A percentile compares a stretch with the other conserved stretches of the same genome.
These are phyloP conservation scores for Hippocampus barbouri DNA, from an alignment of 2,113 vertebrate species.

Conservation along the genomic window DNA sequence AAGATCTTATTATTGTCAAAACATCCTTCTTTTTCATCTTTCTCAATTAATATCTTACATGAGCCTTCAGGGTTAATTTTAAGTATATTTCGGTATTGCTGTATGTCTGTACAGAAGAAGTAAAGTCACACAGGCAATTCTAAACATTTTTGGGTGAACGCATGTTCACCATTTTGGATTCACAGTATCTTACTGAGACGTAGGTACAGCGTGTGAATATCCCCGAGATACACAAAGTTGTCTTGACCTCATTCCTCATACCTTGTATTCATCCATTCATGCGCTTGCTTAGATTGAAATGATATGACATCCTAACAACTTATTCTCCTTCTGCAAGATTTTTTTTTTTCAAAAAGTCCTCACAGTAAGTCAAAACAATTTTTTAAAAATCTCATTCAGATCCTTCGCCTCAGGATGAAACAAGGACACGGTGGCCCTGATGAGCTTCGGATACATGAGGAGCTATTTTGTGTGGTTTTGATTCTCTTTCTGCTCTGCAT, in stretches of 20 bases:
- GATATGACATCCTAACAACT: not conserved
- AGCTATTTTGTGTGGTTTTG: constrained; percentile 6
- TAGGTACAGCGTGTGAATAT: too few relatives aligned
- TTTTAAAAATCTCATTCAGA: constrained; percentile 6
- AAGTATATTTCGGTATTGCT: too few relatives aligned
- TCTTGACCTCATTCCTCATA: not conserved
- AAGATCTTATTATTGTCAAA: too few relatives aligned
- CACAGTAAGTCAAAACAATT: not conserved
- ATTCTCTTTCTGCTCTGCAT: not conserved
- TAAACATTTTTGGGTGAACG: too few relatives aligned
- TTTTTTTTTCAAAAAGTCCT: not conserved
- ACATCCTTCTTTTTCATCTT: too few relatives aligned
- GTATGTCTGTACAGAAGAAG: too few relatives aligned
- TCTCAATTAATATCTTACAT: too few relatives aligned
- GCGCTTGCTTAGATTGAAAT: not conserved
- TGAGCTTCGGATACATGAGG: not conserved
- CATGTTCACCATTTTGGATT: too few relatives aligned
- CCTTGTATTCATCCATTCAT: not conserved
- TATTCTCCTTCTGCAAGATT: not conserved
- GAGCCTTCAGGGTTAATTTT: too few relatives aligned
- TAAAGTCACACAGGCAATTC: too few relatives aligned
- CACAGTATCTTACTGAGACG: too few relatives aligned
- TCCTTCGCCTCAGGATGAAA: constrained; percentile 9
- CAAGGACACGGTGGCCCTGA: not conserved
- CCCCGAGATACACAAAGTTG: not conserved